Evolutionary conservation across 2,888 invertebrate genomes (phyloP).

Genomic region (Diarsia rubi): DNA sequence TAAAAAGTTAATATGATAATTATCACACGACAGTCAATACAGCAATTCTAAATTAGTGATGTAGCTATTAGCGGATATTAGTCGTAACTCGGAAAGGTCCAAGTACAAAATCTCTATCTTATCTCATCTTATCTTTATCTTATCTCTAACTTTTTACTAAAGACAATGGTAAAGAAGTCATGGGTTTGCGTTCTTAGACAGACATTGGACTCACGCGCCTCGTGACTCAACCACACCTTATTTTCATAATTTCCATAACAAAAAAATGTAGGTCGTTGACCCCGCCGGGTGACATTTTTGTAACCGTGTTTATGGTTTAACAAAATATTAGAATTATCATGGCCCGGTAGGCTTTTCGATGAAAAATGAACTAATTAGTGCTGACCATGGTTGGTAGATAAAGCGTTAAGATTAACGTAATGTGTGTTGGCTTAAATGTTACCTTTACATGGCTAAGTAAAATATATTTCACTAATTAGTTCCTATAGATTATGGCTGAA

Average conservation of each 20-base stretch:
- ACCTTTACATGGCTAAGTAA: conserved; percentile 17
- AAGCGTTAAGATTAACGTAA: conserved; percentile 54
- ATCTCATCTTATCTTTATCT: too few species aligned
- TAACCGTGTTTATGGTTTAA: conserved; percentile 63
- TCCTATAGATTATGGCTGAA: conserved; percentile 12
- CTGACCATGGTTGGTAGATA: conserved; percentile 44
- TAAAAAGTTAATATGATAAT: too few species aligned
- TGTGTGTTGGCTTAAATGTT: conserved; percentile 36
- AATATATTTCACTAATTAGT: conserved; percentile 46
- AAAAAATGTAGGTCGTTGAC: conserved; percentile 77
- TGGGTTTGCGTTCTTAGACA: conserved; percentile 37
- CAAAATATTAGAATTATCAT: conserved; percentile 65
- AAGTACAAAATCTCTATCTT: too few species aligned
- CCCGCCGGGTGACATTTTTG: conserved; percentile 63
- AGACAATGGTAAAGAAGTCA: conserved; percentile 23
- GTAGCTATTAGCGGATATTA: too few species aligned
- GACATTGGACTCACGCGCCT: conserved; percentile 51
- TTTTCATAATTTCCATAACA: conserved; percentile 81
- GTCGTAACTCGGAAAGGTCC: too few species aligned
- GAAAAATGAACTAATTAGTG: conserved; percentile 56
- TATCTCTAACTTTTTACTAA: too few species aligned
- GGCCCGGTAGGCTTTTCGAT: conserved; percentile 36
- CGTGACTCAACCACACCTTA: conserved; percentile 78
- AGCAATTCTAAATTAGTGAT: too few species aligned
- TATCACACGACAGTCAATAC: too few species aligned